Conservation (phyloP, 2,888 invertebrate species). For the Hetaerina titia region DNA sequence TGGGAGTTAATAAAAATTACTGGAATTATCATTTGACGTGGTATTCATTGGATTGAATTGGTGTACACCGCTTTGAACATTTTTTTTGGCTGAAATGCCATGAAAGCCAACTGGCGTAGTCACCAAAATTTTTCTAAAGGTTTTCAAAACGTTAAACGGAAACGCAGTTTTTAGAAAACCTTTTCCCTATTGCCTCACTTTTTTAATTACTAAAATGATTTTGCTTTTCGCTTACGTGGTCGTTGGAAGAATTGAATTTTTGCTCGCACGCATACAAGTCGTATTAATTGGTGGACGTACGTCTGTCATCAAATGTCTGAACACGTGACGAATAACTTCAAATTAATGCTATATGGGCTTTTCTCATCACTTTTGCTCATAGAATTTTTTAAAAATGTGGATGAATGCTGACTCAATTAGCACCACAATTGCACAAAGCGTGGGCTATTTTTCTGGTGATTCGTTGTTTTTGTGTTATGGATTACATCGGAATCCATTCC, state of each 20-base stretch:
- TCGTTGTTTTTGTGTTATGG: not conserved
- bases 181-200: no score
- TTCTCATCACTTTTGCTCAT: not conserved
- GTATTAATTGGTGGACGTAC: not conserved
- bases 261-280: no score
- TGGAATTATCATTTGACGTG: not conserved
- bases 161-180: no score
- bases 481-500: not conserved
- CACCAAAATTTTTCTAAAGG: not conserved
- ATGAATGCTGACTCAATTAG: not conserved
- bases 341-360: not conserved
- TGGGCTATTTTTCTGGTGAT: not conserved
- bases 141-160: not conserved
- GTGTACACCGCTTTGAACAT: not conserved
- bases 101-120: not conserved
- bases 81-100: not conserved
- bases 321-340: not conserved
- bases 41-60: not conserved
- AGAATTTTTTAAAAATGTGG: no score
- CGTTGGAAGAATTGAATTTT: no score
- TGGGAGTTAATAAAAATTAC: not conserved
- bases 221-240: not conserved
- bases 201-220: no score
- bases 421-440: not conserved
- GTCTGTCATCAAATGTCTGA: not conserved